Base-by-base conservation (phyloP, 2,888 invertebrate species). In the Notodonta ziczac region DNA sequence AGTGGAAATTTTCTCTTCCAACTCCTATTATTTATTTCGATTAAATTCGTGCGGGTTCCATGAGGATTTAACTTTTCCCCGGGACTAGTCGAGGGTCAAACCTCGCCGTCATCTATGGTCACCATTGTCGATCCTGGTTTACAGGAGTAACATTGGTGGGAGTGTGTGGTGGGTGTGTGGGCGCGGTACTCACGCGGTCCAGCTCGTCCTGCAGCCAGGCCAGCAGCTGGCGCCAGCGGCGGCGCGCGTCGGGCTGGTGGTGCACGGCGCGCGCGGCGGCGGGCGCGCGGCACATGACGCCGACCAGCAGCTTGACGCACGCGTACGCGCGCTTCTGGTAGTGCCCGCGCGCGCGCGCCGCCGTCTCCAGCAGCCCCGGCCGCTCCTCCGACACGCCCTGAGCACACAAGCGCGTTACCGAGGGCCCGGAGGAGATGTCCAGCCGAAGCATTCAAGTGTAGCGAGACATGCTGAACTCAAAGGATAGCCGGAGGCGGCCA, bases 281-380 rank as follows among this genome's bases (percentile, higher is more conserved):
- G 61, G 96, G 95, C 87, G 98, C 98, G 88, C 97, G 96, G 78
- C 96, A 96, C 94, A 99, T 98, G 70, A 99, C 94, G 74, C 97
- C 96, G 69, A 98, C 98, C 94, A 99, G 95, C 86, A 98, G 97
- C 94, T 99, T 99, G 69, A 99, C 98, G 92, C 98, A 99, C 89
- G 98, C 98, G 94, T 99, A 99, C 69, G 98, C 98, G 71, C 99
- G 95, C 92, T 99, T 99, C 90, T 99, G 98, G 91, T 98, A 98
- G 91, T 98, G 98, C 70, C 97, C 97, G 90, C 98, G 98, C 63
- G 98, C 97, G 66, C 98, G 96, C 76, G 97, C 96, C 82, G 99
- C 98, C 62, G 98, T 99, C 84, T 99, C 99, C 77, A 99, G 95
- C 60, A 99, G 94, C 0, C 99, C 99, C 80, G 98, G 98, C 53